phyloP scores from a whole-genome alignment of 1,140 invertebrate species.

The Tenebrio molitor region DNA sequence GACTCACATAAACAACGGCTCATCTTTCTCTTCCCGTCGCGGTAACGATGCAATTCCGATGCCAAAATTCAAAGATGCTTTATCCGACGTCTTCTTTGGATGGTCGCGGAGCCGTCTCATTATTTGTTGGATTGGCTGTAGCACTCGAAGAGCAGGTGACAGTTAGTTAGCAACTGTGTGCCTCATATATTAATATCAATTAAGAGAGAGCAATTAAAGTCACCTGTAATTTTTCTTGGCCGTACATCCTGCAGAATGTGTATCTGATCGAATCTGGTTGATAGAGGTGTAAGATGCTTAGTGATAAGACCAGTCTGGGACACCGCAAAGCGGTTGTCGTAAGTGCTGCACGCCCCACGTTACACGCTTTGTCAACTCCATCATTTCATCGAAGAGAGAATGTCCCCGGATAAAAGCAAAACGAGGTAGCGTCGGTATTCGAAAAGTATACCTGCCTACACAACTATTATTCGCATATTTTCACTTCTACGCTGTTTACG shows the following conservation, averaged over 20 bases:
- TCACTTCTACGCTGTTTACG: no score
- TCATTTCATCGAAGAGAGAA: slow-evolving; percentile 34
- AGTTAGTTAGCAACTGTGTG: slow-evolving; percentile 25
- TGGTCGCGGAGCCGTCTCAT: no score
- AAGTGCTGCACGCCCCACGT: slow-evolving; percentile 31
- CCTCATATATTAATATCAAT: slow-evolving; percentile 34
- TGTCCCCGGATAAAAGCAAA: slow-evolving; percentile 31
- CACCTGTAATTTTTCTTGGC: slow-evolving; percentile 28
- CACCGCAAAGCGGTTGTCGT: slow-evolving; percentile 30
- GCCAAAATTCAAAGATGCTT: no score
- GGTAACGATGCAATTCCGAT: no score
- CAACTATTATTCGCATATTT: slow-evolving; percentile 30
- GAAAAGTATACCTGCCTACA: slow-evolving; percentile 29
- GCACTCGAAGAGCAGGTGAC: slow-evolving; percentile 19
- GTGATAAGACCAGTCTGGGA: slow-evolving; percentile 29
- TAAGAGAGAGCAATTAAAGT: slow-evolving; percentile 35
- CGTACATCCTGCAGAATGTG: slow-evolving; percentile 30
- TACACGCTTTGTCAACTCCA: slow-evolving; percentile 27
- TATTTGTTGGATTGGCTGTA: slow-evolving; percentile 7
- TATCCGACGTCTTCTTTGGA: no score
- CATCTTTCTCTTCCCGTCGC: no score
- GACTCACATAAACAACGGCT: not conserved
- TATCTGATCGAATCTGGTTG: slow-evolving; percentile 38
- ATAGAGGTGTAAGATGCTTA: slow-evolving; percentile 31
- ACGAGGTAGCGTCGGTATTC: slow-evolving; percentile 24